Evolutionary conservation across 2,113 vertebrate species (phyloP), one percentile per base, ranked within the genome.

Genomic region (Oryzias curvinotus): DNA sequence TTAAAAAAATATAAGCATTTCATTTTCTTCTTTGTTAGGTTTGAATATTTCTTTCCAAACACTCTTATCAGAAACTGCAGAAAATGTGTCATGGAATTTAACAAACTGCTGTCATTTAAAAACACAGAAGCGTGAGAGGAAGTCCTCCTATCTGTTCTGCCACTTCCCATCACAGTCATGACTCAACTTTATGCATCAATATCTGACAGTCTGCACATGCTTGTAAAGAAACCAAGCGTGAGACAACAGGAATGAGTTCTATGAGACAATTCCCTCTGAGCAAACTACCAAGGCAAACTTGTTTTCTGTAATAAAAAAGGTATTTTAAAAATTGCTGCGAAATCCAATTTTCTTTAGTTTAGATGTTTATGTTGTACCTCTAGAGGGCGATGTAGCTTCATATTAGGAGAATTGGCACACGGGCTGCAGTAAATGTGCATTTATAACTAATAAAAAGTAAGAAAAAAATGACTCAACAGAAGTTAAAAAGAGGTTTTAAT

Each of bases 321-420:
- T 23, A 30, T 30, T 30, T 30, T 1, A 30, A 30, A 30, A 30
- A 30, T 30, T 30, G 28, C 28, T 30, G 7, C 6, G 7, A 30
- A 30, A 2, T 25, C 8, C 5, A 17, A 19, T 26, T 19, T 18
- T 4, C 60, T n/a, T 71, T 75, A 65, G 48, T n/a, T 71, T 75
- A 65, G 48, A 63, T 83, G 36, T n/a, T 45, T 17, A 17, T 6
- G 54, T 28, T 50, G 18, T n/a, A 55, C 85, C 85, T 71, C 68
- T 86, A 86, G 85, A 85, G 75, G 83, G 81, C 77, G 15, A 1
- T 55, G 53, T 62, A 68, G 73, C 69, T 64, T 56, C 76, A 78
- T 36, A 53, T 45, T 18, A 52, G 59, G 16, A 4, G 3, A 18
- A 25, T 30, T 36, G 12, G 1, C 14, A 7, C 4, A 30, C 5